Evolutionary conservation across 2,888 invertebrate species (phyloP).

Genomic region (Caenorhabditis sulstoni): DNA sequence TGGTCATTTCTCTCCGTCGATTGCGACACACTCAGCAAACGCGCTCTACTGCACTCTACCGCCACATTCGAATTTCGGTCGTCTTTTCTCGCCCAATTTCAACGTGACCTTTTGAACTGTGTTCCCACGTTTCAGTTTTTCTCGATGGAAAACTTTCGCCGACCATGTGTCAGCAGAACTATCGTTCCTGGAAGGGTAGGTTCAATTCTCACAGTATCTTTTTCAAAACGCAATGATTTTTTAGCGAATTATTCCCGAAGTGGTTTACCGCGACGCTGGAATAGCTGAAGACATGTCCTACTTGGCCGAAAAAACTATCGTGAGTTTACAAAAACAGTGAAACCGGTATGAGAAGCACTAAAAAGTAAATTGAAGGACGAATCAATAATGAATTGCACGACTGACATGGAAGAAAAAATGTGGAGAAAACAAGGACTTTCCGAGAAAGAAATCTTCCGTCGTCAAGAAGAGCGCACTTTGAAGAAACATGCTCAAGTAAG

Average conservation of each 20-base stretch:
- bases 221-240: neutral
- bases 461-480: neutral
- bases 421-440: slow-evolving; percentile 22
- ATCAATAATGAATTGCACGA: slow-evolving; percentile 7
- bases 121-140: too few relatives aligned
- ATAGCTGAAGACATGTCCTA: slow-evolving; percentile 9
- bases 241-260: slow-evolving; percentile 21
- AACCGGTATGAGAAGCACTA: too few relatives aligned
- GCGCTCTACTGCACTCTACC: neutral
- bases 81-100: neutral
- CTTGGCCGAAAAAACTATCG: slow-evolving; percentile 8
- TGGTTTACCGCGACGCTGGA: slow-evolving; percentile 9
- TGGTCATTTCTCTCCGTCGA: neutral
- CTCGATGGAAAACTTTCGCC: neutral
- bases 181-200: slow-evolving; percentile 25
- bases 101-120: too few relatives aligned
- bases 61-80: neutral
- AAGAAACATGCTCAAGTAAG: slow-evolving; percentile 22
- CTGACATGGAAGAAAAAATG: slow-evolving; percentile 8
- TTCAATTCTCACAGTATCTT: neutral
- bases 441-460: slow-evolving; percentile 13
- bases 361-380: neutral
- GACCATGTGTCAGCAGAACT: neutral
- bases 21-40: neutral
- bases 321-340: neutral